Percentiles rank a stretch among this genome's conserved stretches.
Evolutionary conservation across 1,140 invertebrate genomes (phyloP).

Genomic region (Ectropis grisescens): DNA sequence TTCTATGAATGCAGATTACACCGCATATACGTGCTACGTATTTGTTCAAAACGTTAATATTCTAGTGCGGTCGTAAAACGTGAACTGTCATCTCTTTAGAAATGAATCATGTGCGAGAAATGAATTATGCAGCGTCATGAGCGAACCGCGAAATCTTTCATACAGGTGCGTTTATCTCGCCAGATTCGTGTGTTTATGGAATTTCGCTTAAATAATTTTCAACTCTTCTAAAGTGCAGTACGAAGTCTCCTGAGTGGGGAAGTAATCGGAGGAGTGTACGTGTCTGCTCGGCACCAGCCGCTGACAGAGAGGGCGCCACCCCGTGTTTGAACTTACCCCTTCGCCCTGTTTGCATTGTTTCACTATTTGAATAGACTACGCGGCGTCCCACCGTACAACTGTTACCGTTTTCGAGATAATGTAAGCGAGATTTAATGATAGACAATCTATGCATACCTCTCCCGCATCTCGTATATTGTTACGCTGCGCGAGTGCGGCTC

Average conservation of each 20-base stretch:
- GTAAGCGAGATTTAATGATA: slow-evolving; percentile 40
- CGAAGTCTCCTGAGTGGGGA: slow-evolving; percentile 13
- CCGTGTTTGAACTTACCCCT: slow-evolving; percentile 40
- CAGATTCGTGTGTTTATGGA: slow-evolving; percentile 2
- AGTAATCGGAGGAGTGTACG: slow-evolving; percentile 23
- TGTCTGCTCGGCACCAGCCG: too few species aligned
- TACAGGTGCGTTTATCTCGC: too few species aligned
- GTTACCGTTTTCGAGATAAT: slow-evolving; percentile 44
- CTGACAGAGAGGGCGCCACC: slow-evolving; percentile 29
- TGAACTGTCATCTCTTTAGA: too few species aligned
- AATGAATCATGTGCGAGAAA: too few species aligned
- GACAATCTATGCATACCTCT: slow-evolving; percentile 4
- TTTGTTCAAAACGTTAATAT: too few species aligned
- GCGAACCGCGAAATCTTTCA: too few species aligned
- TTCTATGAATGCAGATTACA: too few species aligned
- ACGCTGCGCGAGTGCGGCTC: too few species aligned
- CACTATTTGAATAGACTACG: slow-evolving; percentile 45
- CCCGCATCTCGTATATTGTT: too few species aligned
- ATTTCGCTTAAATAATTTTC: slow-evolving; percentile 5
- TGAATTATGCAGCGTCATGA: too few species aligned
- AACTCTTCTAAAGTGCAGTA: slow-evolving; percentile 27
- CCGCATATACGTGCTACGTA: too few species aligned
- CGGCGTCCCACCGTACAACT: slow-evolving; percentile 33
- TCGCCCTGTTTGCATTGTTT: slow-evolving; percentile 47
- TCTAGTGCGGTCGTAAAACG: too few species aligned